Conservation (phyloP, 2,113 vertebrate species). For the Okapia johnstoni region DNA sequence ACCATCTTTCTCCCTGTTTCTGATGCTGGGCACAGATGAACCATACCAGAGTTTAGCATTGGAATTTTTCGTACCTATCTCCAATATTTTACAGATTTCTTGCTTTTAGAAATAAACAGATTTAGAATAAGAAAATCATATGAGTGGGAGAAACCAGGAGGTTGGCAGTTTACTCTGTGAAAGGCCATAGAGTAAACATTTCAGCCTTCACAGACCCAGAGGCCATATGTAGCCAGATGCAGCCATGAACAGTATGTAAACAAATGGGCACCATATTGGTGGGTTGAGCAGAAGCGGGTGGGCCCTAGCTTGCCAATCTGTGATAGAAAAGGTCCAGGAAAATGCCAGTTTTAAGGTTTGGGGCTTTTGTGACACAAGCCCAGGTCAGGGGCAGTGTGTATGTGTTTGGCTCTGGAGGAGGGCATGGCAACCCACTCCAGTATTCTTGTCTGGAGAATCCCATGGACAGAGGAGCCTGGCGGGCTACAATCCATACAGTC, state of each 20-base stretch:
- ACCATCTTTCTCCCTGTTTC: background rate
- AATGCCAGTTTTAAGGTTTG: background rate
- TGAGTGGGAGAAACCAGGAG: background rate
- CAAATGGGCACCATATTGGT: background rate
- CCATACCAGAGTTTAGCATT: background rate
- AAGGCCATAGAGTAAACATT: background rate
- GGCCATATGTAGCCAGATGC: background rate
- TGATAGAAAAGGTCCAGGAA: background rate
- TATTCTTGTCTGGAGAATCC: background rate
- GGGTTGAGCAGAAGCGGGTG: rapidly evolving
- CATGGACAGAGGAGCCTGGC: background rate
- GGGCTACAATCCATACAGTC: background rate
- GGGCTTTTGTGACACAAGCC: background rate
- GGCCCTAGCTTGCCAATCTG: background rate
- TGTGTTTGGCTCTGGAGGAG: background rate
- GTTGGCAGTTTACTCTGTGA: background rate
- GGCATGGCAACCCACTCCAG: background rate
- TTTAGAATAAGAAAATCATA: background rate
- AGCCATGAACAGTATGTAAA: rapidly evolving
- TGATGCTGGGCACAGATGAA: background rate
- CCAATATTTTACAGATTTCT: background rate
- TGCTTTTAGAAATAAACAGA: background rate
- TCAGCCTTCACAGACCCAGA: background rate
- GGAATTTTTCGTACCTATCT: background rate
- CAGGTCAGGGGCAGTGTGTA: too few relatives aligned